phyloP scores from a whole-genome alignment of 2,113 vertebrate species.

The Cephalopterus ornatus region DNA sequence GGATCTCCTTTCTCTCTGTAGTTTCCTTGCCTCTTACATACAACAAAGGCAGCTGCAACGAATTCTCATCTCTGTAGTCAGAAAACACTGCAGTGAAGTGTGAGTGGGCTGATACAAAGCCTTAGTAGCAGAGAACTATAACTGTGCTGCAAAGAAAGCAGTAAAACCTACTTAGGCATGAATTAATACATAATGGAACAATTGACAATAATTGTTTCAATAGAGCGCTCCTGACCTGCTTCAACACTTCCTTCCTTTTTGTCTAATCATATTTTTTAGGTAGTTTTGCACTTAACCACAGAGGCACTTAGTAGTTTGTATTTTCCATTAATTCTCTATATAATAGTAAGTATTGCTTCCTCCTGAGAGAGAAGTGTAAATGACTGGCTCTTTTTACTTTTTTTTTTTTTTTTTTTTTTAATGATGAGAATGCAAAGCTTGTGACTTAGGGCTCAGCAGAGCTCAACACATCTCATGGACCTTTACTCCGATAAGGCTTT shows the following conservation, averaged over 20 bases:
- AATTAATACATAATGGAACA: conserved; percentile 40
- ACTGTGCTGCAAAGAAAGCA: not conserved
- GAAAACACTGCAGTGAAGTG: not conserved
- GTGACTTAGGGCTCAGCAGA: conserved; percentile 50
- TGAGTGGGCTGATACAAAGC: not conserved
- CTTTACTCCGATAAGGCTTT: conserved; percentile 37
- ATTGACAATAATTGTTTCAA: conserved; percentile 27
- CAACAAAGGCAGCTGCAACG: not conserved
- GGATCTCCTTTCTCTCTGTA: not conserved
- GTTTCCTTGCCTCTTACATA: not conserved
- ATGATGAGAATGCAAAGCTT: conserved; percentile 9
- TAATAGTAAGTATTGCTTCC: conserved; percentile 5
- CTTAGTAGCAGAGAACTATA: not conserved
- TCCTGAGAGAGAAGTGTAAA: conserved; percentile 27
- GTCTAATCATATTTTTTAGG: not conserved
- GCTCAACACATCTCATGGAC: conserved; percentile 21
- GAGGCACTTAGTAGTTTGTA: not conserved
- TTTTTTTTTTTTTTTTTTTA: not conserved
- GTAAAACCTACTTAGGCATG: conserved; percentile 50
- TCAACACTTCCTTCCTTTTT: conserved; percentile 21
- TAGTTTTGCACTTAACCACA: conserved; percentile 15
- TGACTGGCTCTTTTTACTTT: not conserved
- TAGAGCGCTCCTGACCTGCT: conserved; percentile 24
- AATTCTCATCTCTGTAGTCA: not conserved
- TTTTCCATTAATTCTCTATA: conserved; percentile 27